phyloP scores from a whole-genome alignment of 2,888 invertebrate genomes.

The Drepanosiphum platanoidis region DNA sequence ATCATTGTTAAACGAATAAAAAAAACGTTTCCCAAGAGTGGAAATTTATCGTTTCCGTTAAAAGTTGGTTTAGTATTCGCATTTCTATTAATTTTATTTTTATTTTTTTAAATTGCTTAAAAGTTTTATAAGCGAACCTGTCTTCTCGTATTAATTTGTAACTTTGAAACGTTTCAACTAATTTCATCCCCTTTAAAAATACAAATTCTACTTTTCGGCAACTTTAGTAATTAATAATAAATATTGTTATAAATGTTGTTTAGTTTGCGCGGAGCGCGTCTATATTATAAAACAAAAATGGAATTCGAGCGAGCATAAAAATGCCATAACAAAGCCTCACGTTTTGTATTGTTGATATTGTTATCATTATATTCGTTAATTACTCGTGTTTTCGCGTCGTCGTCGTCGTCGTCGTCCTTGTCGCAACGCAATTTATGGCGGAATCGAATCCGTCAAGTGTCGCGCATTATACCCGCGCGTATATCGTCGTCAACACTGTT shows the following conservation, averaged over 20 bases:
- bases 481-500: neutral
- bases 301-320: neutral
- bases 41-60: constrained; percentile 34
- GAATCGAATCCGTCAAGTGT: no score
- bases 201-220: neutral
- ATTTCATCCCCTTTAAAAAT: neutral
- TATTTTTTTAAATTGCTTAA: constrained; percentile 19
- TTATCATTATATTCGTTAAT: no score
- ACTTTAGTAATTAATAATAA: constrained; percentile 6
- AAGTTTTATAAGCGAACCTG: neutral
- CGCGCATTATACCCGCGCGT: no score
- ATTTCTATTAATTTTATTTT: neutral
- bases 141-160: constrained; percentile 1
- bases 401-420: no score
- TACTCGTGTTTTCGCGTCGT: no score
- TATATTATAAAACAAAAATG: neutral
- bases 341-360: no score
- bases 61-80: constrained; percentile 12
- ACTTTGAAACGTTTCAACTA: constrained; percentile 3
- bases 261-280: neutral
- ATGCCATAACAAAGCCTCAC: no score
- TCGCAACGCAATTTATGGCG: no score
- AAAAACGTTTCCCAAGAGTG: neutral
- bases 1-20: neutral
- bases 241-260: neutral